Conservation (phyloP, 2,888 invertebrate species). For the Hartigia nigra region DNA sequence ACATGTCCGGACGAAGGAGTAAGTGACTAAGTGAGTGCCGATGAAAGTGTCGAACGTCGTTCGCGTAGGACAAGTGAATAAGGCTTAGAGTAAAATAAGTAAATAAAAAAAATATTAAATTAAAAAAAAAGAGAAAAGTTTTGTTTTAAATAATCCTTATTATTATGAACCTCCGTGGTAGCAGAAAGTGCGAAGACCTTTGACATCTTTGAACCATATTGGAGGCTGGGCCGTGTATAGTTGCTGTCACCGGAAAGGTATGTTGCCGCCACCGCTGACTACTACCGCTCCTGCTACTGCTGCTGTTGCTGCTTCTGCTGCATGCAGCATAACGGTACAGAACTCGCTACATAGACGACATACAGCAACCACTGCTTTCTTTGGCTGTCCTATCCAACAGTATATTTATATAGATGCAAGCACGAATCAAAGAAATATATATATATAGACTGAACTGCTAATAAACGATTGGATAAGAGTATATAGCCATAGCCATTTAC, state of each 20-base stretch:
- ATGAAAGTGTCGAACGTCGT: slow-evolving; percentile 20
- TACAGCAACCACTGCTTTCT: neutral
- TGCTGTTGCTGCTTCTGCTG: neutral
- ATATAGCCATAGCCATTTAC: neutral
- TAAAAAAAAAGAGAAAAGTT: neutral
- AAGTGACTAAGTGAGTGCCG: slow-evolving; percentile 9
- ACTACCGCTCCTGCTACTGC: neutral
- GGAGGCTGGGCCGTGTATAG: slow-evolving; percentile 31
- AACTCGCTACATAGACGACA: neutral
- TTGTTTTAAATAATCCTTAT: neutral
- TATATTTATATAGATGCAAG: neutral
- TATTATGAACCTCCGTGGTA: slow-evolving; percentile 11
- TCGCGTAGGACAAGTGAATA: neutral
- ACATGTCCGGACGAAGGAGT: slow-evolving; percentile 22
- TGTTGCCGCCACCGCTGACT: slow-evolving; percentile 8
- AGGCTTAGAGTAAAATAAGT: neutral
- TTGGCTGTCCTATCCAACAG: neutral
- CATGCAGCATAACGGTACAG: neutral
- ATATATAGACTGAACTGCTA: neutral
- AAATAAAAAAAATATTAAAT: neutral
- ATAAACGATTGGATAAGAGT: neutral
- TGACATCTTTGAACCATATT: slow-evolving; percentile 43
- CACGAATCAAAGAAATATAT: neutral
- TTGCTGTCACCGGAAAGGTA: slow-evolving; percentile 36
- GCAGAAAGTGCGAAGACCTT: slow-evolving; percentile 28